These are phyloP conservation scores for Pollicipes pollicipes DNA, from an alignment of 1,140 invertebrate species.

Conservation along the genomic window DNA sequence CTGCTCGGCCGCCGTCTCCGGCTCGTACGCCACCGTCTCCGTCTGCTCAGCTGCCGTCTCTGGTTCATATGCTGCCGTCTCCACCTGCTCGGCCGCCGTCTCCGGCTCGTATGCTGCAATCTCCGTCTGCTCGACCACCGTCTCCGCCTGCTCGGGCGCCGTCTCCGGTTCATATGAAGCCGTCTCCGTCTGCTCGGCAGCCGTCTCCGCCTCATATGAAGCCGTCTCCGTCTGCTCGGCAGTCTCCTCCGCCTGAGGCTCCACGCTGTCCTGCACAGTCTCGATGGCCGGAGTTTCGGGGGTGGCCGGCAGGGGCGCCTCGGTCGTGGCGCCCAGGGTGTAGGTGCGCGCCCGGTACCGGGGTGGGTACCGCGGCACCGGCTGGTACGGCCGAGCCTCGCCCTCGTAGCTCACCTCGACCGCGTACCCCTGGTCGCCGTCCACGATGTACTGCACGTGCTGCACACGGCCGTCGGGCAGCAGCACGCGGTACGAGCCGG, in stretches of 20 bases:
- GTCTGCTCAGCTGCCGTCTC: neutral
- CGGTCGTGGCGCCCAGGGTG: neutral
- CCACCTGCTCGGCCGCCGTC: no score
- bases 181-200: neutral
- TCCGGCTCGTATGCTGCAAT: neutral
- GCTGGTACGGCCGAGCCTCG: constrained; percentile 6
- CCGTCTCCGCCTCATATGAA: no score
- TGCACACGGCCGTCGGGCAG: constrained; percentile 21
- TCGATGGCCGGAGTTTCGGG: neutral
- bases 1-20: no score
- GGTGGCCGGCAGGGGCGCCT: neutral
- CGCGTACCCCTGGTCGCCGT: constrained; percentile 19
- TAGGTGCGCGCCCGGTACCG: neutral
- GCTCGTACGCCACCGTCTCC: no score
- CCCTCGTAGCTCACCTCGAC: constrained; percentile 18
- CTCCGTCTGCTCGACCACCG: neutral
- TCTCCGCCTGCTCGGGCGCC: neutral
- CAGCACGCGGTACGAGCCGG: constrained; percentile 19
- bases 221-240: no score
- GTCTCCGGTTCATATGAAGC: no score
- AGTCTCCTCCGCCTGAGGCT: neutral
- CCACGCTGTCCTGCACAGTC: neutral
- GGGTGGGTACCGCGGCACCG: constrained; percentile 7
- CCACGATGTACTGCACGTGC: constrained; percentile 17
- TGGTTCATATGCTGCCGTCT: neutral